A percentile compares a stretch with the other conserved stretches of the same genome.
Conservation (phyloP, 2,797 vertebrate genomes). For the Bothrops alternatus region DNA sequence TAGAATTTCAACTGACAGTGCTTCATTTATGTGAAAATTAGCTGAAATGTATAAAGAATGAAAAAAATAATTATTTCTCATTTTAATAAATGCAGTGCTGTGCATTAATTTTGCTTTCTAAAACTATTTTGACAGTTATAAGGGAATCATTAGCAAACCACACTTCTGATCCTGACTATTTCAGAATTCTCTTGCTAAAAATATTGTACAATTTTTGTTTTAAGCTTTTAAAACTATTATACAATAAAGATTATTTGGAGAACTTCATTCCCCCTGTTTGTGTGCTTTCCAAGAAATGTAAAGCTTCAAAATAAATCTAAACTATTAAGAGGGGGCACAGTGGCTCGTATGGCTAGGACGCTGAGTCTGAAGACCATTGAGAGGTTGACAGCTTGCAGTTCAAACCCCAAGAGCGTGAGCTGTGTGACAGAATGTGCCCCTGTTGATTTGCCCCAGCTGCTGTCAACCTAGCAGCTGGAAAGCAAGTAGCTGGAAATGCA, state of each 20-base stretch:
- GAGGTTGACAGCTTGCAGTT: not conserved
- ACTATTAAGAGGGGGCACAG: not conserved
- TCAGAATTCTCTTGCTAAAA: conserved; percentile 32
- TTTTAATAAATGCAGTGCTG: conserved; percentile 86
- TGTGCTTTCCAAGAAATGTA: conserved; percentile 20
- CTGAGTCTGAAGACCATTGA: not conserved
- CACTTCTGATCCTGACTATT: conserved; percentile 45
- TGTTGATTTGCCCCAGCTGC: too few species aligned
- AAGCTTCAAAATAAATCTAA: conserved; percentile 34
- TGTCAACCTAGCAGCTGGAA: not conserved
- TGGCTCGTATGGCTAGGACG: not conserved
- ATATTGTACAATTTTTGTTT: conserved; percentile 53
- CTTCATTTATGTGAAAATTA: conserved; percentile 89
- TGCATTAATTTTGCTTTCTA: conserved; percentile 88
- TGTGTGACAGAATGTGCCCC: not conserved
- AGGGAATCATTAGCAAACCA: conserved; percentile 67
- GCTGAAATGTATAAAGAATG: conserved; percentile 87
- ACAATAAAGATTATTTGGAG: conserved; percentile 54
- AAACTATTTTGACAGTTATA: conserved; percentile 73
- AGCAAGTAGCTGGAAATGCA: not conserved
- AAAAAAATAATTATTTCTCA: conserved; percentile 91
- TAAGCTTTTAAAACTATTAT: conserved; percentile 61
- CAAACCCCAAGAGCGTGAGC: not conserved
- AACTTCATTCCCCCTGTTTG: conserved; percentile 14
- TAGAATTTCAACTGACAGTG: conserved; percentile 81